phyloP scores from a whole-genome alignment of 2,797 vertebrate species.

The Phalanger gymnotis region DNA sequence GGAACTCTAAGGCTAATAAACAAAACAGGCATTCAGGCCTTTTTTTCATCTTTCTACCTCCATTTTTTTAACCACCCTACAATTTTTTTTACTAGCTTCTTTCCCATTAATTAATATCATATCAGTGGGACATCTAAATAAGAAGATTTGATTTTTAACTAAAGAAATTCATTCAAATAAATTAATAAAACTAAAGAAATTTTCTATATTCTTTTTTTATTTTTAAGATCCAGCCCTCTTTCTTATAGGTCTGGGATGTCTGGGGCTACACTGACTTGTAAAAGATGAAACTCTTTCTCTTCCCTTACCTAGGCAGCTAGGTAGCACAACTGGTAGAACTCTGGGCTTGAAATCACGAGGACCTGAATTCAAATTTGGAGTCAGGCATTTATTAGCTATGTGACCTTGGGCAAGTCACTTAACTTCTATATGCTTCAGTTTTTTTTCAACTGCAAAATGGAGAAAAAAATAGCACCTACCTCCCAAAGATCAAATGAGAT shows the following conservation, averaged over 20 bases:
- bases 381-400: not conserved
- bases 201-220: not conserved
- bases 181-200: not conserved
- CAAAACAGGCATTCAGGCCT: not conserved
- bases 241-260: not conserved
- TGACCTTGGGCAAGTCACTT: not conserved
- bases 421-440: not conserved
- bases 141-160: conserved; percentile 21
- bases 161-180: conserved; percentile 2
- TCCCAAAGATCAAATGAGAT: not conserved
- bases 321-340: too few species aligned
- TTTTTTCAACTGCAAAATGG: not conserved
- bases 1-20: not conserved
- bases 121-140: not conserved
- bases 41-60: conserved; percentile 3
- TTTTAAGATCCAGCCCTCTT: not conserved
- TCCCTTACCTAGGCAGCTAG: not conserved
- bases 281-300: not conserved
- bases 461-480: not conserved
- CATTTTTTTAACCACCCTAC: not conserved
- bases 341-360: not conserved
- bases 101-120: conserved; percentile 6
- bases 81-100: conserved; percentile 20
- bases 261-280: not conserved
- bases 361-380: not conserved